phyloP scores from a whole-genome alignment of 2,797 vertebrate species.

The Urophycis tenuis region DNA sequence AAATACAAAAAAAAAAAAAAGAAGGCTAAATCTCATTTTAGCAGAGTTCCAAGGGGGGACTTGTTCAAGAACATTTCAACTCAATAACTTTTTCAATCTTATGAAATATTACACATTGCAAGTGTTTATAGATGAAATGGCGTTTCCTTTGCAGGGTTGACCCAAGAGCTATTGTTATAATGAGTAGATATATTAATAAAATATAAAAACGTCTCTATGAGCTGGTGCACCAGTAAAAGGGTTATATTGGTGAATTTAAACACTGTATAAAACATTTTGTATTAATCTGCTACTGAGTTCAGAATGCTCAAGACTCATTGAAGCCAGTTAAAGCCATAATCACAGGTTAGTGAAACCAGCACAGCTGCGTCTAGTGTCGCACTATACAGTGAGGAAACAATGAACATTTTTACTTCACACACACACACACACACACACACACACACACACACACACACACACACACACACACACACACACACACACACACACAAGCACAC shows the following conservation, averaged over 20 bases:
- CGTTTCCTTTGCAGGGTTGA: background rate
- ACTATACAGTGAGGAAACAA: background rate
- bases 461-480: background rate
- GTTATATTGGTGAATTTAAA: slow-evolving; percentile 36
- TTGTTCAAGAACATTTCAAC: slow-evolving; percentile 41
- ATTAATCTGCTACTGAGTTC: slow-evolving; percentile 49
- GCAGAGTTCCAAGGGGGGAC: slow-evolving; percentile 27
- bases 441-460: slow-evolving; percentile 6
- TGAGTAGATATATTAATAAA: background rate
- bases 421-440: background rate
- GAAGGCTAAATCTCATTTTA: slow-evolving; percentile 23
- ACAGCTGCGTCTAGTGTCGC: slow-evolving; percentile 38
- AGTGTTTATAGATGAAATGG: slow-evolving; percentile 8
- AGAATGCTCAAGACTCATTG: slow-evolving; percentile 59
- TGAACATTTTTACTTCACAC: background rate
- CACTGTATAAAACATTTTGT: slow-evolving; percentile 44
- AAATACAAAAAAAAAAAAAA: slow-evolving; percentile 19
- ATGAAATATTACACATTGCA: background rate
- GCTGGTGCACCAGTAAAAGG: background rate
- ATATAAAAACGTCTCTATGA: background rate
- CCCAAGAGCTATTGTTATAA: background rate
- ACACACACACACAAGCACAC: background rate
- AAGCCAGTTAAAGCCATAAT: slow-evolving; percentile 61
- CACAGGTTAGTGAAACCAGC: slow-evolving; percentile 43
- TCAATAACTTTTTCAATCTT: slow-evolving; percentile 31